Evolutionary conservation across 2,888 invertebrate species (phyloP).

Genomic region (Caenorhabditis becei): DNA sequence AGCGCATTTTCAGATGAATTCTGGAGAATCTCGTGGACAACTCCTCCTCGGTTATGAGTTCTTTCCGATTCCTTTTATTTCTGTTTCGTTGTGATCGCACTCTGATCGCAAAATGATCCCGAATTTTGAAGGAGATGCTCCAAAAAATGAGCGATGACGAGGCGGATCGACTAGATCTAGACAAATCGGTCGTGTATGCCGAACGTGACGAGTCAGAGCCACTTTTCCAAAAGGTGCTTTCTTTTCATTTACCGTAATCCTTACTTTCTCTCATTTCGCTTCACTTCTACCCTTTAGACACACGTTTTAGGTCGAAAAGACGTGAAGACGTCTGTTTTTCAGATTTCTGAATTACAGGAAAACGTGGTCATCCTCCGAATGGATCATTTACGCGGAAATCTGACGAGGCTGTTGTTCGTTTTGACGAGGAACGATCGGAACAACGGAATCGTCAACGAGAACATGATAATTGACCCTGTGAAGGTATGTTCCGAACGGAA

Average conservation of each 20-base stretch:
- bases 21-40: no score
- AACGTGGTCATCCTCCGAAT: conserved; percentile 78
- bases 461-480: conserved; percentile 68
- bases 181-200: conserved; percentile 72
- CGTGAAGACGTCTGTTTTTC: not conserved
- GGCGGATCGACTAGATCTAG: conserved; percentile 62
- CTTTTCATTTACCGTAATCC: not conserved
- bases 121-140: conserved; percentile 58
- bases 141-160: conserved; percentile 59
- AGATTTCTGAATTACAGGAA: conserved; percentile 65
- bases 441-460: conserved; percentile 49
- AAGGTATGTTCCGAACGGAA: conserved; percentile 36
- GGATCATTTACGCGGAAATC: conserved; percentile 68
- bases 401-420: conserved; percentile 76
- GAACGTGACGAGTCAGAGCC: conserved; percentile 76
- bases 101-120: not conserved
- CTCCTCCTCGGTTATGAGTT: conserved; percentile 50
- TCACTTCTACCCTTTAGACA: conserved; percentile 26
- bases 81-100: conserved; percentile 30
- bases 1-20: no score
- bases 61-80: conserved; percentile 15
- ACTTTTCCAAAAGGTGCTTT: conserved; percentile 59
- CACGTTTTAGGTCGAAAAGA: conserved; percentile 6
- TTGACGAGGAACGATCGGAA: conserved; percentile 67
- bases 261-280: not conserved